Evolutionary conservation across 2,797 vertebrate genomes (phyloP).

Genomic region (Anguilla marmorata): DNA sequence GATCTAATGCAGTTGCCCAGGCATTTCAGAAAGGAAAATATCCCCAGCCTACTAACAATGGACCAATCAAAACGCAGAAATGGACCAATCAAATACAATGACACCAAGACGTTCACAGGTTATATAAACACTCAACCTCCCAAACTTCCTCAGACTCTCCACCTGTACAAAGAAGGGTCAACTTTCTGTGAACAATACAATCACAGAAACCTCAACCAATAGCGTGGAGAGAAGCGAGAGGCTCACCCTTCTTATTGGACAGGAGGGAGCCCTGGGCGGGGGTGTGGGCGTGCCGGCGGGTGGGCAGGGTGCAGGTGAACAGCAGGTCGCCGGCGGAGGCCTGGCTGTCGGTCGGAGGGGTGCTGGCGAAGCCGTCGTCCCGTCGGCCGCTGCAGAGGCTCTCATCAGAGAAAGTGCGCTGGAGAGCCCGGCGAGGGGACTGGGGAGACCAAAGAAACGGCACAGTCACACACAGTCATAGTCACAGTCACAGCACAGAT

Average conservation of each 20-base stretch:
- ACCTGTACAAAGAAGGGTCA: background rate
- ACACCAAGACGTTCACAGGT: background rate
- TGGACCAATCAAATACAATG: background rate
- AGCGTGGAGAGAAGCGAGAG: background rate
- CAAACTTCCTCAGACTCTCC: background rate
- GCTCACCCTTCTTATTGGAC: slow-evolving; percentile 80
- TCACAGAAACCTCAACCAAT: background rate
- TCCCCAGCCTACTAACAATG: background rate
- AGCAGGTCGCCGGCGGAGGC: slow-evolving; percentile 72
- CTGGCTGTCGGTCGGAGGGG: slow-evolving; percentile 67
- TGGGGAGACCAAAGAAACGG: slow-evolving; percentile 43
- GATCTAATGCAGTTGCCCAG: background rate
- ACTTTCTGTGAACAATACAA: background rate
- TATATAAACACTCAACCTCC: background rate
- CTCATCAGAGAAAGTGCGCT: slow-evolving; percentile 89
- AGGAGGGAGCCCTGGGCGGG: slow-evolving; percentile 52
- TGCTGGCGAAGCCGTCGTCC: slow-evolving; percentile 75
- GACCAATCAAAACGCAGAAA: background rate
- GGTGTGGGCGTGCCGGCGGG: slow-evolving; percentile 74
- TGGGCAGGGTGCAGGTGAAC: slow-evolving; percentile 85
- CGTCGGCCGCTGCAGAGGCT: slow-evolving; percentile 88
- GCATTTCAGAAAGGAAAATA: background rate
- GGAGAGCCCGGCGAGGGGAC: slow-evolving; percentile 82
- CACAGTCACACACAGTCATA: background rate
- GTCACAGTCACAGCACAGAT: background rate